A percentile compares a stretch with the other conserved stretches of the same genome.
Conservation (phyloP, 2,888 invertebrate genomes). For the Tridacna crocea region DNA sequence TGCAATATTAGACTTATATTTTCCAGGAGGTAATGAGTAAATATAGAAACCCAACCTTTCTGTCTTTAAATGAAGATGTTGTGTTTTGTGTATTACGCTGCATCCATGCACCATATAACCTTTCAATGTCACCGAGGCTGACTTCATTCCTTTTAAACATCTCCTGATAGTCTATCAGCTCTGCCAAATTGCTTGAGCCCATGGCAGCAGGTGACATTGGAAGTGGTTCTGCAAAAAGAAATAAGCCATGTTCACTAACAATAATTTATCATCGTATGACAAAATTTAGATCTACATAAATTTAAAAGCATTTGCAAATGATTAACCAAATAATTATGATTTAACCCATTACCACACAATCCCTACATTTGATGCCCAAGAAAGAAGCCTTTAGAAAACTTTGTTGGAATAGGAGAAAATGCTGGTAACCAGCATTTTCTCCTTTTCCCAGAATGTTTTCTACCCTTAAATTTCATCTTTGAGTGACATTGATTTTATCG, state of each 20-base stretch:
- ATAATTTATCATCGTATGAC: not conserved
- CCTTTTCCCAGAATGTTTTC: no score
- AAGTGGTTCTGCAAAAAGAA: slow-evolving; percentile 5
- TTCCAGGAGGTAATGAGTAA: not conserved
- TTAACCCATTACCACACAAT: no score
- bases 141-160: slow-evolving; percentile 41
- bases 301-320: not conserved
- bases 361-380: no score
- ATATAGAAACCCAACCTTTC: slow-evolving; percentile 34
- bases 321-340: not conserved
- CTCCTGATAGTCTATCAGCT: slow-evolving; percentile 46
- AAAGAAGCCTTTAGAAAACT: no score
- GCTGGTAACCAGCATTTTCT: no score
- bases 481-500: no score
- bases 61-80: slow-evolving; percentile 52
- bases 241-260: not conserved
- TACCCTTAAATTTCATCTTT: no score
- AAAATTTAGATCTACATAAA: no score
- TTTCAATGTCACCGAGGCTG: slow-evolving; percentile 42
- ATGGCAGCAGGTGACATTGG: slow-evolving; percentile 23
- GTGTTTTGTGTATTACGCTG: slow-evolving; percentile 33
- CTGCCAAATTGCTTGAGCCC: slow-evolving; percentile 44
- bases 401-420: no score
- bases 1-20: not conserved
- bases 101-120: slow-evolving; percentile 49